A percentile compares a stretch with the other conserved stretches of the same genome.
Conservation (phyloP, 2,888 invertebrate genomes). For the Actias luna region DNA sequence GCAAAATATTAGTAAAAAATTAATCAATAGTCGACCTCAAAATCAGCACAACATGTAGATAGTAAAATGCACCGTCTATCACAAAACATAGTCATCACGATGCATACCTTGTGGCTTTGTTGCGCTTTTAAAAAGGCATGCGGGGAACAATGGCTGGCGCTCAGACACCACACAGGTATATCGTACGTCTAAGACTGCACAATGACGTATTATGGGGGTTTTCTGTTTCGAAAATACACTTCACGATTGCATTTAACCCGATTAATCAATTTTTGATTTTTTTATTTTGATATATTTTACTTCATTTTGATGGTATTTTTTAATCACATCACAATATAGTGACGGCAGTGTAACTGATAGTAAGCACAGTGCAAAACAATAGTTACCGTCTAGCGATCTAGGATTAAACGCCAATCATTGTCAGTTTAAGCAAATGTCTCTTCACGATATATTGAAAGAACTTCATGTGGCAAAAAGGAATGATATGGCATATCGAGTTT, state of each 20-base stretch:
- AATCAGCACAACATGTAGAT: constrained; percentile 55
- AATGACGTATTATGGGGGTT: constrained; percentile 46
- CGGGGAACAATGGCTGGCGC: constrained; percentile 57
- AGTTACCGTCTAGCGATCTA: too few species aligned
- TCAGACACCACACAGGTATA: constrained; percentile 39
- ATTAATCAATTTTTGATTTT: neutral
- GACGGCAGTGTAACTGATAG: too few species aligned
- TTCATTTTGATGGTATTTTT: neutral
- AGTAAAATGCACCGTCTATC: constrained; percentile 52
- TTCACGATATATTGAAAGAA: too few species aligned
- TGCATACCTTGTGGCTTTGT: constrained; percentile 76
- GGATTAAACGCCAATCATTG: too few species aligned
- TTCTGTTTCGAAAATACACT: constrained; percentile 20
- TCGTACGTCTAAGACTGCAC: constrained; percentile 47
- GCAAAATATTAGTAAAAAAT: too few species aligned
- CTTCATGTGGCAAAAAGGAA: too few species aligned
- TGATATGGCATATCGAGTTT: too few species aligned
- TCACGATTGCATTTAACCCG: constrained; percentile 8
- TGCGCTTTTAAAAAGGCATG: constrained; percentile 69
- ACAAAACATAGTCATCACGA: constrained; percentile 49
- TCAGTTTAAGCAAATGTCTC: too few species aligned
- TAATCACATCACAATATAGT: too few species aligned
- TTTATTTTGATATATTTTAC: too few species aligned
- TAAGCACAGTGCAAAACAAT: too few species aligned
- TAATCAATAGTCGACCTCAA: too few species aligned